Evolutionary conservation across 2,797 vertebrate species (phyloP), one percentile per base, ranked within the genome.

Genomic region (Gastrophryne carolinensis): DNA sequence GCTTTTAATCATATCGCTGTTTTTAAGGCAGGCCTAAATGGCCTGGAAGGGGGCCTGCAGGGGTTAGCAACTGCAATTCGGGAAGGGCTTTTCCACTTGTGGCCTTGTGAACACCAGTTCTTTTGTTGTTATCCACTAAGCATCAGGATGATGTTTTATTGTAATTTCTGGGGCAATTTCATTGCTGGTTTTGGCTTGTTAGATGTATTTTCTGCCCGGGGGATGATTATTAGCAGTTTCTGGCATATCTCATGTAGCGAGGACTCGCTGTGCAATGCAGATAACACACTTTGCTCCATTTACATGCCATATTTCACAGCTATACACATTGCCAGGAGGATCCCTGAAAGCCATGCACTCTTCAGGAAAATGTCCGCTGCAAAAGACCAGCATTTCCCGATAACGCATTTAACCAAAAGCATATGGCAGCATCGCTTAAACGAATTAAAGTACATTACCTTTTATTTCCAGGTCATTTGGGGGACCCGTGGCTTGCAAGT

Each of bases 51-150:
- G n/a, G n/a, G n/a, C n/a, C n/a, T n/a, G n/a, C n/a, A n/a, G n/a
- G n/a, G n/a, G n/a, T n/a, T n/a, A n/a, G n/a, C n/a, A n/a, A n/a
- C n/a, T n/a, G 41, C 50, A 54, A 54, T 39, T 68, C 47, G 35
- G 35, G 44, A 67, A 47, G 47, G 64, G 49, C 47, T 52, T 65
- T 47, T 67, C 65, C 34, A 54, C 65, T 54, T 50, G 27, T 68
- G 49, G 49, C 54, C 54, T 39, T 54, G 27, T 37, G 54, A 68
- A 21, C 65, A 37, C 15, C 34, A 54, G 32, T 15, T 54, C 32
- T 49, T 65, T 44, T 64, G 41, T 27, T 65, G n/a, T 65, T n/a
- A 35, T 67, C 64, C 65, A 23, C 26, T 54, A 54, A 39, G 21
- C 65, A 53, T 49, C 49, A 49, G 47, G 37, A 19, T 67, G 64